phyloP scores from a whole-genome alignment of 2,113 vertebrate species.

The Bambusicola thoracicus region DNA sequence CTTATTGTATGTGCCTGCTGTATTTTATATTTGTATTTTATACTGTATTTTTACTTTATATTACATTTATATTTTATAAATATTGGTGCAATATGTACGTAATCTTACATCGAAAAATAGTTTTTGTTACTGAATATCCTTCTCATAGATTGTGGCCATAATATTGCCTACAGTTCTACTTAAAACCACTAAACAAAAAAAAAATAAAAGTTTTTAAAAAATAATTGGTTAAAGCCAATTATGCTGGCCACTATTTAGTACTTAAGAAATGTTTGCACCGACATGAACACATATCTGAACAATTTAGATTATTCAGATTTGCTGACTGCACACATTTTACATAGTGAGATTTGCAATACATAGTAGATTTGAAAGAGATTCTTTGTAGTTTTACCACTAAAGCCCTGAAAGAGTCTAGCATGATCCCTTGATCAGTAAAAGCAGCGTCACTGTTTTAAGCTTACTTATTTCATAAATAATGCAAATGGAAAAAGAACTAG shows the following conservation, averaged over 20 bases:
- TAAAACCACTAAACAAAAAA: background rate
- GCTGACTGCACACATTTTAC: background rate
- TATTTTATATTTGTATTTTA: background rate
- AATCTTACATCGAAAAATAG: background rate
- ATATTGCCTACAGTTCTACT: background rate
- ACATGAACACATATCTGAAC: background rate
- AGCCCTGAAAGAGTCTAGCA: background rate
- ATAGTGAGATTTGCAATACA: background rate
- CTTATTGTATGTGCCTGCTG: background rate
- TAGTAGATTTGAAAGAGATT: background rate
- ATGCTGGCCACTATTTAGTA: background rate
- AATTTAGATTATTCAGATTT: background rate
- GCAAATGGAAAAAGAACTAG: background rate
- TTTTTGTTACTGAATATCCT: background rate
- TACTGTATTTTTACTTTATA: background rate
- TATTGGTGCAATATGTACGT: fast-evolving
- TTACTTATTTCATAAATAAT: background rate
- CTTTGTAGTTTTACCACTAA: background rate
- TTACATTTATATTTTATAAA: background rate
- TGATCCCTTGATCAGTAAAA: background rate
- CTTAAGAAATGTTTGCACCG: background rate
- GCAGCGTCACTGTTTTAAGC: background rate
- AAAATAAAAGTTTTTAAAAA: background rate
- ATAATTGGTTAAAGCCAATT: background rate
- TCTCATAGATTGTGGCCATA: background rate